Evolutionary conservation across 2,113 vertebrate genomes (phyloP).

Genomic region (Burhinus oedicnemus): DNA sequence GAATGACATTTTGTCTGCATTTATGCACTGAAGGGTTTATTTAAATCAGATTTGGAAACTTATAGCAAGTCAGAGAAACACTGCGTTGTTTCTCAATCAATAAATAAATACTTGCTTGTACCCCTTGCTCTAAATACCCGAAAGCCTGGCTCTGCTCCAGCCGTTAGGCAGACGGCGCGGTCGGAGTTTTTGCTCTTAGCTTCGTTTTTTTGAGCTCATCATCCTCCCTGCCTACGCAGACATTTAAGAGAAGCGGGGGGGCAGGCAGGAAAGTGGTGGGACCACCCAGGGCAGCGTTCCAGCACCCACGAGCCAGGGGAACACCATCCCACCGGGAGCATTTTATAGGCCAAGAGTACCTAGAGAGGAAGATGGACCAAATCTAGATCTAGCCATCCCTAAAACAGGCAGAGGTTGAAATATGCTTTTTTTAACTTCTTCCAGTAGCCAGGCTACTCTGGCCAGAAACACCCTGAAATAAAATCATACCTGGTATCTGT

Average conservation of each 20-base stretch:
- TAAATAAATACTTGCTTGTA: neutral
- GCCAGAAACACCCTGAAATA: neutral
- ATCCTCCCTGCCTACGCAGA: fast-evolving
- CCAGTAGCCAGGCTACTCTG: neutral
- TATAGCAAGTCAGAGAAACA: neutral
- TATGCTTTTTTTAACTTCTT: neutral
- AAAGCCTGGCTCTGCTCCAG: neutral
- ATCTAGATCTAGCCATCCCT: neutral
- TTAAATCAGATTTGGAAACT: conserved; percentile 59
- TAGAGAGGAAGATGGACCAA: neutral
- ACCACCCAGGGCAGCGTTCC: neutral
- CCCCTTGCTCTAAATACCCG: neutral
- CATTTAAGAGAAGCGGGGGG: neutral
- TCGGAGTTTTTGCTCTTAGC: neutral
- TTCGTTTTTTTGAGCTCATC: fast-evolving
- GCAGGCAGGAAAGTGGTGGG: neutral
- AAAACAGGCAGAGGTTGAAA: neutral
- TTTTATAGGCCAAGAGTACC: neutral
- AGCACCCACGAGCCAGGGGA: fast-evolving
- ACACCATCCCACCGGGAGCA: neutral
- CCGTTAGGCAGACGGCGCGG: neutral
- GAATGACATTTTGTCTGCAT: conserved; percentile 50
- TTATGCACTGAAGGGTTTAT: conserved; percentile 17
- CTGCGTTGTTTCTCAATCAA: neutral
- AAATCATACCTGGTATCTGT: neutral